Evolutionary conservation across 92 coral and sea anemone species (phyloP).

Genomic region (Epizoanthus scotinus): DNA sequence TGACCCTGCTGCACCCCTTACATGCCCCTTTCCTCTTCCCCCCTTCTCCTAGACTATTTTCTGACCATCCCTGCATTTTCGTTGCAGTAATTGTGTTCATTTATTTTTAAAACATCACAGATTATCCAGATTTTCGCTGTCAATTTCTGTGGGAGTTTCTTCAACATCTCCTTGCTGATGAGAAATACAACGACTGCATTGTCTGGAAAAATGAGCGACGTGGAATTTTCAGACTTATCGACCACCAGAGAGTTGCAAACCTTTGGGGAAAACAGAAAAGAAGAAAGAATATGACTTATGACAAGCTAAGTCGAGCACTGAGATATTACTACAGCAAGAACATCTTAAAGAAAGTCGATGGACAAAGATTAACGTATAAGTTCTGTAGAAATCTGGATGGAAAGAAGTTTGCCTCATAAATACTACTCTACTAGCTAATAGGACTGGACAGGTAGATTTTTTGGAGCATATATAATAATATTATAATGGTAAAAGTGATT

Average conservation of each 20-base stretch:
- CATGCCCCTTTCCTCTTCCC: too few species aligned
- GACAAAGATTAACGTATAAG: conserved; percentile 93
- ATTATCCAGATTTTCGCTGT: conserved; percentile 66
- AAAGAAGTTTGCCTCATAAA: conserved; percentile 71
- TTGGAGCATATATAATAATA: too few species aligned
- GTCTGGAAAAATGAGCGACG: conserved; percentile 90
- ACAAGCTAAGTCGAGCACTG: conserved; percentile 94
- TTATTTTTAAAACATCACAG: conserved; percentile 24
- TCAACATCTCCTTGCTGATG: conserved; percentile 73
- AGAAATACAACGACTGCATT: conserved; percentile 77
- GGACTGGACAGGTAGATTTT: too few species aligned
- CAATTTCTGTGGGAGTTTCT: conserved; percentile 97
- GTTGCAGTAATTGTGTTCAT: neutral
- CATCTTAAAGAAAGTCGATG: conserved; percentile 89
- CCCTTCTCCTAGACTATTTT: too few species aligned
- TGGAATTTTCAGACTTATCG: conserved; percentile 88
- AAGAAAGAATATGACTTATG: conserved; percentile 96
- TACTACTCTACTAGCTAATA: neutral
- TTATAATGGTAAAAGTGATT: too few species aligned
- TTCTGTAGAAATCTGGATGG: conserved; percentile 85
- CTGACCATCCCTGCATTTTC: neutral
- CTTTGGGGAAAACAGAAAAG: conserved; percentile 95
- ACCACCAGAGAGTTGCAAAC: conserved; percentile 92
- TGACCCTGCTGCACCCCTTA: too few species aligned
- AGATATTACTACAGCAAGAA: conserved; percentile 94